Base-by-base conservation (phyloP, 1,140 invertebrate species). In the Aricia agestis region DNA sequence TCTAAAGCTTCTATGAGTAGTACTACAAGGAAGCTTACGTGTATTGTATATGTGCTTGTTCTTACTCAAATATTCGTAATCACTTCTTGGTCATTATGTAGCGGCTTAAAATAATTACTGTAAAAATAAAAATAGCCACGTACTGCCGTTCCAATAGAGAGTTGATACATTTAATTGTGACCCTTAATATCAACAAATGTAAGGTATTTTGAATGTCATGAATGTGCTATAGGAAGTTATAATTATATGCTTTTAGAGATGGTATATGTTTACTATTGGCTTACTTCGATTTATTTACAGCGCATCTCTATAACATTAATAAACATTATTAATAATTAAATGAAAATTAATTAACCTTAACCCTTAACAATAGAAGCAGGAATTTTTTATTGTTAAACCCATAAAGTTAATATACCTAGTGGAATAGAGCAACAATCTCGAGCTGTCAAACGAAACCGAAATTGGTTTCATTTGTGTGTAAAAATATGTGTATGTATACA, bases 81-180 rank as follows among this genome's bases (percentile, higher is more conserved):
- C 18, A 25, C 19, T 63, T 63, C 45, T 11, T 52, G 45, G 45
- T 63, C 59, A 63, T 17, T 63, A 63, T 18, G 9, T 63, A 63
- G 59, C 59, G 59, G 59, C 59, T 63, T 63, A 63, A 63, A 63
- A 63, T 63, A 63, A 63, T 63, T 63, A 19, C 59, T 63, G 19
- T 19, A 63, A 3, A 19, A 63, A 63, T 19, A 63, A 19, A 63
- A 52, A 52, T 52, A 52, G 45, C 10, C 9, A 52, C 45, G 45
- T 11, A 52, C 9, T 52, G 3, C 7, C 9, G 3, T 2, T 15
- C 45, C 9, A 52, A 52, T 52, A 1, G 45, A 52, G 7, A 52
- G 45, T 52, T 52, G 13, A 15, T 15, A 2, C 11, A 52, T 52
- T 52, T 52, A 13, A 52, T 52, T 52, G 13, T 52, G 45, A 10